Evolutionary conservation across 2,888 invertebrate genomes (phyloP), one percentile per base, ranked within the genome.

Genomic region (Neoaliturus tenellus): DNA sequence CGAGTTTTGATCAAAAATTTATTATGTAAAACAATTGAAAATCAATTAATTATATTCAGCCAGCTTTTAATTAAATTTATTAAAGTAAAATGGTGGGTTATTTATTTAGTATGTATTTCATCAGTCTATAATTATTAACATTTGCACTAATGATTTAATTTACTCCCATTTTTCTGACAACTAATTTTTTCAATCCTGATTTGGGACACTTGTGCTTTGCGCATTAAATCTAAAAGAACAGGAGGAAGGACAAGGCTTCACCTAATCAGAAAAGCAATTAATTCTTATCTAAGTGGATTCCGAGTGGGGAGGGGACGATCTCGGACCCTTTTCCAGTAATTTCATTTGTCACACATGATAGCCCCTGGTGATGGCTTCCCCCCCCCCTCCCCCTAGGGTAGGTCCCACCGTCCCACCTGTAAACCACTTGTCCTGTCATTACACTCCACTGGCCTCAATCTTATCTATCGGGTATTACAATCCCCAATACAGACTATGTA

Each of bases 321-420:
- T 33, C 33, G 35, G 71, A 71, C 71, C 71, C 71, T 71, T 39
- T 71, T 71, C 67, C 67, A 67, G 71, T 71, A 71, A 71, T 71
- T 71, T 33, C 71, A 71, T 71, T 71, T 71, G 71, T 71, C 71
- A 71, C 71, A 71, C 71, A 71, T 71, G 71, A 71, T 71, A 71
- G 71, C 71, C 71, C 71, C 41, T n/a, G 23, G 71, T 39, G 71
- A 71, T 69, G 69, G 58, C 58, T 58, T 58, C 58, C 58, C 23
- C 51, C 51, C 6, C 5, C 51, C 23, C 51, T n/a, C 51, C 35
- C 35, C 39, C 39, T 39, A 10, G 5, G 20, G 51, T 23, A 8
- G 2, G 20, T 3, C 51, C 51, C 23, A 55, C 25, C 67, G 20
- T 3, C 51, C 51, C 69, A 28, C 69, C 33, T 39, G 41, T n/a